Base-by-base conservation (phyloP, 2,888 invertebrate genomes). In the Acanthacorydalis orientalis region DNA sequence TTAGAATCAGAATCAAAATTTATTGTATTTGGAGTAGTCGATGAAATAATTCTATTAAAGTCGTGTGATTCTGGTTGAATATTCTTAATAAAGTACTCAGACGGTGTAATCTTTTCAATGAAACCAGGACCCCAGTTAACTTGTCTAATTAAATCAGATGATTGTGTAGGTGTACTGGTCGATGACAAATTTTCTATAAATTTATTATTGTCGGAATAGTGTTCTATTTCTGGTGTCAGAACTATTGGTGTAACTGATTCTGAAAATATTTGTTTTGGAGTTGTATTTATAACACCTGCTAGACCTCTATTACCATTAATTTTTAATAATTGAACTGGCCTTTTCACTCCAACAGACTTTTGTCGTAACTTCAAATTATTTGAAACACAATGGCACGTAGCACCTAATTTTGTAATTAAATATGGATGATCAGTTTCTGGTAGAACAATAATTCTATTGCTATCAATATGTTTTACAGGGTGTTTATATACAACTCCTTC, bases 351-450 rank as follows among this genome's bases (percentile, higher is more conserved):
- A 7, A 9, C 14, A 37, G 37, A 14, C 7, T 37, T 37, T 12
- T 14, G 37, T 56, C 71, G 68, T 1, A 76, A 61, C 23, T 68
- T 64, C 34, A 77, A 54, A 1, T 72, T 64, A 43, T 76, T 75
- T 1, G 77, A 75, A 52, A 72, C 71, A 57, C 83, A 83, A 47
- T 80, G 81, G 54, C 83, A 83, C 46, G 82, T 80, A 4, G 82
- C 82, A 3, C 80, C 80, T 10, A 83, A 64, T 64, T 83, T 83
- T 38, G 78, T 73, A 0, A 82, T 71, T 14, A 83, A 67, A 8
- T 83, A 63, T 1, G 83, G 82, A 60, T 82, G 81, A 53, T 37
- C 37, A 37, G 14, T 37, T 14, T 37, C 37, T 23, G 23, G 23
- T 23, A 23, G 6, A 4, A 23, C 23, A 23, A 23, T 23, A 23